A percentile compares a stretch with the other conserved stretches of the same genome.
These are phyloP conservation scores for Lucinisca nassula DNA, from an alignment of 2,888 invertebrate species.

Conservation along the genomic window DNA sequence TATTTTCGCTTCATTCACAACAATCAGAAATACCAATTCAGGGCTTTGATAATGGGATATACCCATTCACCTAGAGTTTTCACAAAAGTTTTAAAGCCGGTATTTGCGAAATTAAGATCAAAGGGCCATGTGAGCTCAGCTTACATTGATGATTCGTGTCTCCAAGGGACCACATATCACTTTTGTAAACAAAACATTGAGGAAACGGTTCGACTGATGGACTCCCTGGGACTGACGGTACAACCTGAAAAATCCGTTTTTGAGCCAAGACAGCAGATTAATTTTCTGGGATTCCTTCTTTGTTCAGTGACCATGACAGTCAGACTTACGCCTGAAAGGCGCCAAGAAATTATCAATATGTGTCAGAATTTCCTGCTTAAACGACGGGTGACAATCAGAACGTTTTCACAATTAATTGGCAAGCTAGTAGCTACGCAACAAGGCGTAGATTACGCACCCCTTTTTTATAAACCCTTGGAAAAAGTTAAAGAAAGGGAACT, in stretches of 20 bases:
- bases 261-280: constrained; percentile 49
- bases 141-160: constrained; percentile 58
- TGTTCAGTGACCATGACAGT: constrained; percentile 58
- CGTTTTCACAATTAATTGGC: too few relatives aligned
- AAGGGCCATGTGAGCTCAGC: constrained; percentile 25
- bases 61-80: constrained; percentile 34
- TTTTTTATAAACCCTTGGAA: too few relatives aligned
- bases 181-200: constrained; percentile 32
- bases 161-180: constrained; percentile 34
- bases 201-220: constrained; percentile 34
- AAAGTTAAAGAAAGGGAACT: too few relatives aligned
- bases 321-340: constrained; percentile 32
- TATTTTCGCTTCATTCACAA: constrained; percentile 45
- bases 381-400: too few relatives aligned
- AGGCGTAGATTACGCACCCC: too few relatives aligned
- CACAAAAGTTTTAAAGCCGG: constrained; percentile 59
- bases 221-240: constrained; percentile 61
- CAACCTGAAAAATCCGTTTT: constrained; percentile 63
- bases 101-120: too few relatives aligned
- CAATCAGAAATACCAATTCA: constrained; percentile 47
- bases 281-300: constrained; percentile 60
- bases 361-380: too few relatives aligned
- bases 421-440: too few relatives aligned
- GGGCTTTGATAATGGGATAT: constrained; percentile 35
- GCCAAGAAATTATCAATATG: too few relatives aligned